Conservation (phyloP, 1,140 invertebrate genomes). For the Musca vetustissima region DNA sequence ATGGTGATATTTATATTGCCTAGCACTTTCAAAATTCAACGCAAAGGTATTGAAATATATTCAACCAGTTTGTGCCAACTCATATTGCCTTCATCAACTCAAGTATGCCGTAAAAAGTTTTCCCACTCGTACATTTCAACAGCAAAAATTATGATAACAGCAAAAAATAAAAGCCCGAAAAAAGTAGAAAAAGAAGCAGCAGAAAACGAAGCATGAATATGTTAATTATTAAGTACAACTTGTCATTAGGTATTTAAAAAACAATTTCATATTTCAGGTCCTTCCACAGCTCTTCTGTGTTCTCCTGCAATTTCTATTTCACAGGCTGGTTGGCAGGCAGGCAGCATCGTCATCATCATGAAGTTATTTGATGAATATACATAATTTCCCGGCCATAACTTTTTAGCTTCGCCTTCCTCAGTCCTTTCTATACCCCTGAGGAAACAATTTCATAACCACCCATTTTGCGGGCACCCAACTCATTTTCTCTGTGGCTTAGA, state of each 20-base stretch:
- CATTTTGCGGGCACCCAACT: no score
- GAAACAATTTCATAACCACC: no score
- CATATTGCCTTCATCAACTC: slow-evolving; percentile 15
- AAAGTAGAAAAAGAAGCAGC: not conserved
- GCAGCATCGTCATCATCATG: no score
- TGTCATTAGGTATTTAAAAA: slow-evolving; percentile 23
- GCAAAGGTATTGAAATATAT: not conserved
- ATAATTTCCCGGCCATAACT: no score
- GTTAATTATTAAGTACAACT: slow-evolving; percentile 15
- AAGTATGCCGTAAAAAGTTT: not conserved
- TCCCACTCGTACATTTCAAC: not conserved
- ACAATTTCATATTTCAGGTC: slow-evolving; percentile 4
- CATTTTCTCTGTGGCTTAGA: no score
- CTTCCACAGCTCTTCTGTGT: not conserved
- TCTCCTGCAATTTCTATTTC: no score
- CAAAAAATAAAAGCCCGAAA: not conserved
- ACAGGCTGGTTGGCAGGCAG: no score
- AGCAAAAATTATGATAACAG: no score
- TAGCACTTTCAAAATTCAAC: not conserved
- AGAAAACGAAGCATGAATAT: not conserved
- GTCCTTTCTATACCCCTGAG: no score
- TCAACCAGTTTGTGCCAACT: slow-evolving; percentile 3
- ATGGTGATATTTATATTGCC: no score
- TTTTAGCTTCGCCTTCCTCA: no score
- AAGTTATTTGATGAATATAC: no score